Evolutionary conservation across 2,797 vertebrate genomes (phyloP).

Genomic region (Chiroxiphia lanceolata): DNA sequence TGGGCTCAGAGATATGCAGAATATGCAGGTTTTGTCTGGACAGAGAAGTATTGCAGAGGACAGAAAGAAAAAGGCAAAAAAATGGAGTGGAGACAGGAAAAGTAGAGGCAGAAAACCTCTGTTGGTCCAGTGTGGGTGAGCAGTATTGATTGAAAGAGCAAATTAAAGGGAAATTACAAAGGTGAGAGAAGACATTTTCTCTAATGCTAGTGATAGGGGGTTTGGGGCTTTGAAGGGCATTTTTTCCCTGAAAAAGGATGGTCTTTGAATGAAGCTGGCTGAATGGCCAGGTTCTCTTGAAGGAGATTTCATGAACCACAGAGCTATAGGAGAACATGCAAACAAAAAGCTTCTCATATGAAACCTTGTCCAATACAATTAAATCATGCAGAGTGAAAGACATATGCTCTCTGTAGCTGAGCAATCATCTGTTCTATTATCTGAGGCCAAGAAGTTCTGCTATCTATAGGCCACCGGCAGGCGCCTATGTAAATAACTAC

Average conservation of each 20-base stretch:
- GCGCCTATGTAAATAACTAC: neutral
- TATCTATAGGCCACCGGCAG: neutral
- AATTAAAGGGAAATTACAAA: neutral
- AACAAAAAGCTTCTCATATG: neutral
- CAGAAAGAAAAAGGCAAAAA: neutral
- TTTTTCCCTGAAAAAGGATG: neutral
- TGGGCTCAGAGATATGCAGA: neutral
- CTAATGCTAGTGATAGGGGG: neutral
- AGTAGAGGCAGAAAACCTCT: neutral
- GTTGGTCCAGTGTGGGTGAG: neutral
- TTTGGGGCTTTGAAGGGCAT: neutral
- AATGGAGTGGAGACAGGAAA: neutral
- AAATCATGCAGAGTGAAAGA: neutral
- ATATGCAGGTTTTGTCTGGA: neutral
- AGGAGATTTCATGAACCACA: neutral
- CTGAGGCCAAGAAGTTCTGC: neutral
- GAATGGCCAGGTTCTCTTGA: neutral
- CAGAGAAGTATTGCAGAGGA: neutral
- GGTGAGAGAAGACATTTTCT: neutral
- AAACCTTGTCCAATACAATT: neutral
- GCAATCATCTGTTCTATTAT: conserved; percentile 5
- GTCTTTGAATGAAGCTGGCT: neutral
- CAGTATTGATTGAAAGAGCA: neutral
- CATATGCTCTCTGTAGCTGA: neutral
- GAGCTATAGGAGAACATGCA: neutral